A percentile compares a stretch with the other conserved stretches of the same genome.
phyloP scores from a whole-genome alignment of 2,113 vertebrate species.

The Amphiprion percula region DNA sequence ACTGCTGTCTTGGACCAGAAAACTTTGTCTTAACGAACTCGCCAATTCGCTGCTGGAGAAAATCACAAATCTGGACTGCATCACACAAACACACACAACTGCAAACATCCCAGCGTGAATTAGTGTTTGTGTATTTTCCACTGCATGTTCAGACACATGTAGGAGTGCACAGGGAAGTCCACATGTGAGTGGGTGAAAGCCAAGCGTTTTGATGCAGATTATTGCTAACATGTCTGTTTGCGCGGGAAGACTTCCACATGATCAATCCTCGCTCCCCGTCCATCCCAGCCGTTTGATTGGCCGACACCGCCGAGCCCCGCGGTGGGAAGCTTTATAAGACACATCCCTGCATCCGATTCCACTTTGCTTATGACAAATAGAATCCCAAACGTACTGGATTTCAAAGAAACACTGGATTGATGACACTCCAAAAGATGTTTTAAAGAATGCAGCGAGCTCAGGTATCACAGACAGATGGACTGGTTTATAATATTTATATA shows the following conservation, averaged over 20 bases:
- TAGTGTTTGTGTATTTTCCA: too few species aligned
- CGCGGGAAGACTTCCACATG: neutral
- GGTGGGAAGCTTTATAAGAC: neutral
- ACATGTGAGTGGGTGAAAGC: neutral
- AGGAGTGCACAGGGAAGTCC: too few species aligned
- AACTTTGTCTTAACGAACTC: conserved; percentile 51
- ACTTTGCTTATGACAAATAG: conserved; percentile 33
- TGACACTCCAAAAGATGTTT: conserved; percentile 42
- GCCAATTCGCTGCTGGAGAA: conserved; percentile 55
- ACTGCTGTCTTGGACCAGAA: conserved; percentile 45
- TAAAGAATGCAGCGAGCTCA: conserved; percentile 27
- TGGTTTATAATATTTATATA: neutral
- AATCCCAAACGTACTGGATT: conserved; percentile 38
- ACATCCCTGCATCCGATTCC: conserved; percentile 22
- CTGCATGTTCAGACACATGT: neutral
- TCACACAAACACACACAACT: conserved; percentile 21
- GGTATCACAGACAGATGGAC: conserved; percentile 3
- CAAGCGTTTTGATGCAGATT: conserved; percentile 29
- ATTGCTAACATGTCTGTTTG: conserved; percentile 58
- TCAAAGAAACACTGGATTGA: conserved; percentile 21
- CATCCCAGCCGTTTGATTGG: conserved; percentile 3
- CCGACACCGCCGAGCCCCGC: neutral
- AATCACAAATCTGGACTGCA: conserved; percentile 50
- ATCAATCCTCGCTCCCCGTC: conserved; percentile 1
- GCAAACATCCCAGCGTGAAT: neutral